Base-by-base conservation (phyloP, 37 sponge, comb jelly and placozoan species). In the Dysidea cf. avara region DNA sequence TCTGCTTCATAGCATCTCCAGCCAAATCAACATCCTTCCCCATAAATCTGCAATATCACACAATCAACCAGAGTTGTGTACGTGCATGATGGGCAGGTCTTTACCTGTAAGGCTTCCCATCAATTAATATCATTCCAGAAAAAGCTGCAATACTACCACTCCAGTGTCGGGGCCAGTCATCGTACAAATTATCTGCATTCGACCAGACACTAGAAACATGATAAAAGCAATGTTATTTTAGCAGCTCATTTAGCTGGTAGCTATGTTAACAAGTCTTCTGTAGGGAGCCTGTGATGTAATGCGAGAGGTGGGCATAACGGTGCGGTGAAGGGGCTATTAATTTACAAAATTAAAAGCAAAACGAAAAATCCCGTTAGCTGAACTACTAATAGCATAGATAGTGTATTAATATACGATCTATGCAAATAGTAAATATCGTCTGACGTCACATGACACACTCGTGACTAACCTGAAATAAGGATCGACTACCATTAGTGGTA, bases 161-260 rank as follows among this genome's bases (percentile, higher is more conserved):
- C 91, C 90, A 90, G 72, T 84, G 85, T 1, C 17, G 39, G 0
- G 91, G 40, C 24, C 69, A 50, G 25, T 63, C 74, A 56, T 85
- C 91, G 60, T 90, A 90, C n/a, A 85, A 68, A 33, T 81, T 24
- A 50, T 84, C 78, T 30, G 66, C 74, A 20, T 46, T 58, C 22
- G 91, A 90, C 91, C 91, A 90, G 43, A 90, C 63, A 63, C 87
- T 82, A 57, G 20, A 6, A 65, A n/a, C n/a, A n/a, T n/a, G n/a
- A n/a, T n/a, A n/a, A n/a, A n/a, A n/a, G n/a, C n/a, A n/a, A n/a
- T n/a, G n/a, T n/a, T n/a, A n/a, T n/a, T n/a, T n/a, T n/a, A n/a
- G n/a, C n/a, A n/a, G n/a, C n/a, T n/a, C n/a, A n/a, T n/a, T n/a
- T n/a, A n/a, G n/a, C n/a, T n/a, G n/a, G n/a, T n/a, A n/a, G n/a